Base-by-base conservation (phyloP, 2,797 vertebrate species). In the Staurois parvus region DNA sequence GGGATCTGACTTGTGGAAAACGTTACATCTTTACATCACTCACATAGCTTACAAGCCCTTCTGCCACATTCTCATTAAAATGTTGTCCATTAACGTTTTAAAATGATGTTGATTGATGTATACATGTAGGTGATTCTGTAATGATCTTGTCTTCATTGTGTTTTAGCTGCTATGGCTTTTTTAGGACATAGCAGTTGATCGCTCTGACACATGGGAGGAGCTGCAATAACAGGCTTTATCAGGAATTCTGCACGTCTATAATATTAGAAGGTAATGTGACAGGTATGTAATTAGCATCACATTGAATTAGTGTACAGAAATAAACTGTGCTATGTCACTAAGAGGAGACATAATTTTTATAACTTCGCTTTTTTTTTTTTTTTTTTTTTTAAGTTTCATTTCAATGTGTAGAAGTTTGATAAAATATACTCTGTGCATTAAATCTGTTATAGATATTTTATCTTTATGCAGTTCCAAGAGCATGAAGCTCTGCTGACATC, bases 121-220 rank as follows among this genome's bases (percentile, higher is more conserved):
- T 59, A 59, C 68, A 81, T 81, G 79, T 62, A 72, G 59, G 48
- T 48, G 48, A 40, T 88, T 82, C 77, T 88, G 88, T 87, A 88
- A 24, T n/a, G 89, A 87, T 90, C 93, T 92, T 87, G 67, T 72
- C 68, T 81, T 81, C 67, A 42, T 62, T 93, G 95, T 94, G 93
- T 92, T 93, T 91, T 82, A 90, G 82, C 91, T 92, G 93, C 93
- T 92, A 93, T 89, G 87, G 88, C 89, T 92, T 94, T 94, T 94
- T 94, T 94, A 94, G 93, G 94, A 94, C 91, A 87, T 90, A 92
- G 89, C 88, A 93, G 90, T 94, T 92, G 92, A 92, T 91, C 92
- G 76, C 92, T 91, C 93, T 93, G 92, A 94, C 90, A 93, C 91
- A 73, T 89, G 89, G 92, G 92, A 93, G 88, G 88, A 87, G 93